Base-by-base conservation (phyloP, 2,113 vertebrate species). In the Petaurus breviceps region DNA sequence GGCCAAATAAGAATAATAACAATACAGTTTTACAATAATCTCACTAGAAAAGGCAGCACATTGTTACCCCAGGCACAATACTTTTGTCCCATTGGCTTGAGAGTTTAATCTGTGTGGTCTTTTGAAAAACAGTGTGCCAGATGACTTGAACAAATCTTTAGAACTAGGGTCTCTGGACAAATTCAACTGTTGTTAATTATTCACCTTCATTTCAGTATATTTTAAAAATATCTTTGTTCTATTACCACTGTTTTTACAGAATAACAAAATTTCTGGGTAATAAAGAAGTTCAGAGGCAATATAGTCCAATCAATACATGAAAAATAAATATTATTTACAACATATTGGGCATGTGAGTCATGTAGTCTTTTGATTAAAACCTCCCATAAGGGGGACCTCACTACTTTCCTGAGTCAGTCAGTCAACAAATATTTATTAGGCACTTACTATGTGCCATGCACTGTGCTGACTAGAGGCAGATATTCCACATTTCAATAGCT, bases 341-440 rank as follows among this genome's bases (percentile, higher is more conserved):
- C n/a, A 84, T 8, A 8, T 0, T 23, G 16, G 8, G 19, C 19
- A 43, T 43, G 5, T 43, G 19, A 43, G 19, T 43, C 16, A 84
- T 84, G 3, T 16, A 8, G 19, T 8, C n/a, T 84, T 84, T 84
- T 43, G 6, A 43, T 84, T 84, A 84, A 84, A 3, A 8, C 16
- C 19, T 84, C 37, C n/a, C 0, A 22, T 43, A 1, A 8, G 37
- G 16, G 7, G 1, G 7, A 84, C 43, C 22, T 94, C 31, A 89
- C 22, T 14, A 94, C 2, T 49, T 90, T 28, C 52, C 61, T n/a
- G 61, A 92, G 49, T 47, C 37, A 84, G 77, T 93, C 49, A 90
- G 92, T 96, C 11, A 77, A 50, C 31, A 16, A 89, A 47, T 91
- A 61, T 95, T 95, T 92, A 90, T 12, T 61, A 43, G 92, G 89